Evolutionary conservation across 2,888 invertebrate genomes (phyloP), one percentile per base, ranked within the genome.

Genomic region (Trachelus troglodyta): DNA sequence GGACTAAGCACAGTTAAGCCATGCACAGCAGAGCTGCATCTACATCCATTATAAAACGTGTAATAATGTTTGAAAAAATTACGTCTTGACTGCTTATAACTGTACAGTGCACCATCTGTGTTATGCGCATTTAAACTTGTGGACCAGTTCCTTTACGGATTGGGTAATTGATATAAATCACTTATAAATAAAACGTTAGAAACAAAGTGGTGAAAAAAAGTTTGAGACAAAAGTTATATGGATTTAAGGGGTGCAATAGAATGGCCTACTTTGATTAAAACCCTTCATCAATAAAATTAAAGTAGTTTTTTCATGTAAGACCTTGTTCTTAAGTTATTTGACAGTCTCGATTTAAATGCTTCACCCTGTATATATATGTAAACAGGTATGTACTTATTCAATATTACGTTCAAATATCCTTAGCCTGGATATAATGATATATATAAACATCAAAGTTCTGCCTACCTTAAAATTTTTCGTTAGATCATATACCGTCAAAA

Each of bases 1-100:
- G 75, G 78, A 80, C 81, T 80, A 77, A 81, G 79, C 80, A 81
- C 81, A 81, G 81, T 81, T 80, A 81, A 81, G 77, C 76, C 80
- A 71, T 69, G 69, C 76, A 34, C 37, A 74, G 81, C 77, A 80
- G 80, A 77, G 74, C 78, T 76, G 76, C 73, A 80, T 76, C 69
- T 69, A 73, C 76, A 73, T 75, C 56, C 78, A 69, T 74, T 76
- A 71, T 56, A 76, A 80, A 76, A 68, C 75, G 79, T 69, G 76
- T 79, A 69, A 75, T 69, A 73, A 71, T 33, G 56, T 23, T 40
- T 9, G 30, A 37, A 73, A 76, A 78, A 73, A 37, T 74, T n/a
- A 68, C 69, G 34, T 34, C 15, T 71, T 34, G 33, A 71, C 33
- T 31, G 71, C 71, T 71, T 71, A 12, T 71, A 71, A 71, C 71